Evolutionary conservation across 2,113 vertebrate species (phyloP).

Genomic region (Henicopernis longicauda): DNA sequence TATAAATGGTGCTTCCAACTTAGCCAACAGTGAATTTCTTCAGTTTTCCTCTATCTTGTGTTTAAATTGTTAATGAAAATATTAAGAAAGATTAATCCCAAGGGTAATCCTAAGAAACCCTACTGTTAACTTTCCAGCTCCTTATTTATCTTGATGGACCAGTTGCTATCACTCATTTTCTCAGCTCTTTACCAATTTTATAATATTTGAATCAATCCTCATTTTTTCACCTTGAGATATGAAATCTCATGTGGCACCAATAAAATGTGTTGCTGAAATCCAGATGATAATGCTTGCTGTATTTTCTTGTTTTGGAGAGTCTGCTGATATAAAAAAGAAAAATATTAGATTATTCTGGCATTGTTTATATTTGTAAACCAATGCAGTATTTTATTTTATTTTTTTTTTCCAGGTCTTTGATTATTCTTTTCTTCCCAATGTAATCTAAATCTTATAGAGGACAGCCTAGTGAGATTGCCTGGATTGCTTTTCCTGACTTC

Average conservation of each 20-base stretch:
- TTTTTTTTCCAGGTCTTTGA: not conserved
- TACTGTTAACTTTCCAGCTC: not conserved
- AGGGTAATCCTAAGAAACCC: not conserved
- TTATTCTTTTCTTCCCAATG: not conserved
- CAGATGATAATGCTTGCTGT: not conserved
- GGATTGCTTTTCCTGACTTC: not conserved
- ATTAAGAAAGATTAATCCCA: not conserved
- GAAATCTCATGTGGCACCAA: not conserved
- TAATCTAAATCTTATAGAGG: not conserved
- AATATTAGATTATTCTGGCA: not conserved
- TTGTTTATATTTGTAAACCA: not conserved
- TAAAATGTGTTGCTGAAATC: not conserved
- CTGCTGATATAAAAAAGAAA: not conserved
- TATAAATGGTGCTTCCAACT: not conserved
- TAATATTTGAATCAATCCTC: not conserved
- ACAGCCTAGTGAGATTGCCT: not conserved
- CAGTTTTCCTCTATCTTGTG: not conserved
- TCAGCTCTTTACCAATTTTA: not conserved
- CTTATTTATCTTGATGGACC: not conserved
- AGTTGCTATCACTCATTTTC: not conserved
- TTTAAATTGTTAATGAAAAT: not conserved
- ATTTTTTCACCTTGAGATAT: not conserved
- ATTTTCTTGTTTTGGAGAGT: not conserved
- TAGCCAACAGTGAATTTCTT: not conserved
- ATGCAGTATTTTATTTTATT: not conserved